These are phyloP conservation scores for Urosaurus nigricauda DNA, from an alignment of 2,797 vertebrate genomes.

Conservation along the genomic window DNA sequence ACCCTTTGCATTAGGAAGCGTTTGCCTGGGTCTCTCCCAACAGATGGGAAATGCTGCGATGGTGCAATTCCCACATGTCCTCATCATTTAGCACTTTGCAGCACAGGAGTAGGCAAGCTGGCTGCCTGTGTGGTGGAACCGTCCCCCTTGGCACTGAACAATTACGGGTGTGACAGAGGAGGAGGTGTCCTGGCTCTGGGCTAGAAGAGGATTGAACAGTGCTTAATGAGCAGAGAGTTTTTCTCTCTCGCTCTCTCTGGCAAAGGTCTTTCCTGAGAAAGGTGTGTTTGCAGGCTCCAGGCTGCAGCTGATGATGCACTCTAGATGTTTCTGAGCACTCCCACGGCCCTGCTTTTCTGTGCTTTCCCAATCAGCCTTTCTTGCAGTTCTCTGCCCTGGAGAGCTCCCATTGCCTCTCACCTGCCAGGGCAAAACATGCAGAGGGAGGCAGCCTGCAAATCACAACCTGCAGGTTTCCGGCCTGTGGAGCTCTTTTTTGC, in stretches of 20 bases:
- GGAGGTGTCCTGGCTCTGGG: not conserved
- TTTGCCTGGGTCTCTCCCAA: not conserved
- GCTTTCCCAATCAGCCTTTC: not conserved
- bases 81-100: constrained; percentile 14
- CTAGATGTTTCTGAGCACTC: accelerated
- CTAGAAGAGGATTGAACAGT: not conserved
- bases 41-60: not conserved
- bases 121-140: not conserved
- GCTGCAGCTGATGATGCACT: not conserved
- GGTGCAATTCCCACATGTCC: constrained; percentile 15
- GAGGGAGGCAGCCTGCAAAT: no score
- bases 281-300: not conserved
- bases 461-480: no score
- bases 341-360: not conserved
- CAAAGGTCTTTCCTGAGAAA: not conserved
- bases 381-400: accelerated
- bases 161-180: not conserved
- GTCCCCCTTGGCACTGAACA: not conserved
- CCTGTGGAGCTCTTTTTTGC: no score
- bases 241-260: not conserved
- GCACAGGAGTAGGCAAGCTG: not conserved
- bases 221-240: not conserved
- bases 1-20: not conserved
- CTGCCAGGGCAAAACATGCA: not conserved
- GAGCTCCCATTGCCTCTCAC: not conserved